Base-by-base conservation (phyloP, 2,888 invertebrate genomes). In the Aphodius granarius region DNA sequence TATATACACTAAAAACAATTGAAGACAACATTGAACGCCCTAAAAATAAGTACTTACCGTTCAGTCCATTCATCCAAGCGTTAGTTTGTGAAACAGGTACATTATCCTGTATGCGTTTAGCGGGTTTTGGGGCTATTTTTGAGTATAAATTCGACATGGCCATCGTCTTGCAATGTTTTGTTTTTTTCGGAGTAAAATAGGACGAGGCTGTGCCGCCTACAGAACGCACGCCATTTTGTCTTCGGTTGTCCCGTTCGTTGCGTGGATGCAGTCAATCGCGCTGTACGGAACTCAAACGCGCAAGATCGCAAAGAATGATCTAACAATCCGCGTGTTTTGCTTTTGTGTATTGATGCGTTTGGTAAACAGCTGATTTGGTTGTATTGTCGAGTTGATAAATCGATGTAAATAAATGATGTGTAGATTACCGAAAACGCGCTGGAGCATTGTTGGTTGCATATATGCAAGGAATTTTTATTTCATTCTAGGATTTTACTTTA, bases 51-150 rank as follows among this genome's bases (percentile, higher is more conserved):
- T n/a, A 13, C 43, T 43, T 43, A 43, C 43, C 43, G 21, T 21
- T 20, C 92, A 93, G 90, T 95, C 95, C 95, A 87, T 95, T 94
- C 90, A 94, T 94, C 95, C 95, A 95, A 84, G 94, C 91, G 87
- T 93, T 94, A 65, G 94, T 93, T 89, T 95, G 95, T 74, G 94
- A 92, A 82, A 94, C 93, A 79, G 93, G 91, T 90, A 95, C 92
- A 85, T 90, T 91, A 85, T 94, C 94, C 84, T 93, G 93, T 86
- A 92, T 91, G 83, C 94, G 91, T 89, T 94, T 94, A 78, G 91
- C 89, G 79, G 93, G 93, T 88, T 93, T 94, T 81, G 91, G 90
- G 81, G 92, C 90, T 82, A 92, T 93, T 90, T 93, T 93, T 83
- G 92, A 92, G 86, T 93, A 93, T 85, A 93, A 89, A 90, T 93